Evolutionary conservation across 1,140 invertebrate species (phyloP).

Genomic region (Zaprionus davidi): DNA sequence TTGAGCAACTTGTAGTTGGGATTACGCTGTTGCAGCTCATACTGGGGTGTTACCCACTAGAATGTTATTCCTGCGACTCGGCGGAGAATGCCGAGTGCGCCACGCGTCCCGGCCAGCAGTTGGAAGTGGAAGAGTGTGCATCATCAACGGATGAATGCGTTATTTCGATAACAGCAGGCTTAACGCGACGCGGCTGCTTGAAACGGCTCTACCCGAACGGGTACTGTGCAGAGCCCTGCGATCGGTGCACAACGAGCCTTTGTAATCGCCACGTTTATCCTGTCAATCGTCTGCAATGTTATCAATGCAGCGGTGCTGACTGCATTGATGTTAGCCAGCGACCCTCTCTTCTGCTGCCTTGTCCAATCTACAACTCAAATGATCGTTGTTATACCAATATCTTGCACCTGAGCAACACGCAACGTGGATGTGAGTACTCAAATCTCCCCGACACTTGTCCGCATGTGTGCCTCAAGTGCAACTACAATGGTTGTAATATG

Average conservation of each 20-base stretch:
- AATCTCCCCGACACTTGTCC: constrained; percentile 58
- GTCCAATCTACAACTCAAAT: constrained; percentile 57
- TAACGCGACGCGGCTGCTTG: constrained; percentile 71
- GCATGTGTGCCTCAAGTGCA: constrained; percentile 77
- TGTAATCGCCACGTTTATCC: constrained; percentile 76
- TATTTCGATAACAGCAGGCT: constrained; percentile 62
- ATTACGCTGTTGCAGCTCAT: constrained; percentile 8
- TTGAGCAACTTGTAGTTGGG: background rate
- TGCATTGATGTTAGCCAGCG: constrained; percentile 65
- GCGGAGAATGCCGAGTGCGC: constrained; percentile 69
- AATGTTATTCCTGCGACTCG: constrained; percentile 76
- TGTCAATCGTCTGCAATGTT: constrained; percentile 63
- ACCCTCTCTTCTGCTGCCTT: constrained; percentile 59
- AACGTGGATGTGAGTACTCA: constrained; percentile 67
- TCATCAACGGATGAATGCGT: constrained; percentile 57
- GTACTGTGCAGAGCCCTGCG: constrained; percentile 70
- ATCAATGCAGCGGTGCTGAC: constrained; percentile 66
- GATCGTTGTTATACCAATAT: constrained; percentile 78
- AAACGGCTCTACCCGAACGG: constrained; percentile 60
- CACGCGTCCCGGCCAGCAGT: constrained; percentile 68
- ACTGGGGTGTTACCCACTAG: constrained; percentile 20
- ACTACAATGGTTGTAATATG: constrained; percentile 73
- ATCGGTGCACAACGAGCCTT: constrained; percentile 65
- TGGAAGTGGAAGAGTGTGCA: constrained; percentile 71
- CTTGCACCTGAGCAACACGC: constrained; percentile 58